Evolutionary conservation across 2,888 invertebrate species (phyloP), one percentile per base, ranked within the genome.

Genomic region (Drosophila antonietae): DNA sequence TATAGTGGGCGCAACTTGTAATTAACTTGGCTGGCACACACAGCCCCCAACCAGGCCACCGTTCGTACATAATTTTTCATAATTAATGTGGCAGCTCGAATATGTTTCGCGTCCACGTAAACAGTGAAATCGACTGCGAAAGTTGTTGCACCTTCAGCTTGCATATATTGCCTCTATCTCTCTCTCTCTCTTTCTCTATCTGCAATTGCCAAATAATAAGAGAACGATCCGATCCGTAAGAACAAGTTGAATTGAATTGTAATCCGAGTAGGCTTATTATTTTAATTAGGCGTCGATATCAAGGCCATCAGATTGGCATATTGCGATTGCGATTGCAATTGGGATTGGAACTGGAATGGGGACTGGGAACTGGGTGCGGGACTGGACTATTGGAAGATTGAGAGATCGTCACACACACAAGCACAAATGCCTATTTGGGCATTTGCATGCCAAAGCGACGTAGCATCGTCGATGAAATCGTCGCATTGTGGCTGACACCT

Each of bases 191-290:
- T 43, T 60, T 53, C n/a, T 18, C 37, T 7, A 6, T 33, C 31
- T 31, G 49, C 39, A 62, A 67, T 62, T 52, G 31, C 20, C 33
- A 28, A 56, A 41, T 60, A 58, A 58, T 62, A 63, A 73, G 60
- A 76, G 56, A 20, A 43, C 53, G 35, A 61, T 37, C 58, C 51
- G 64, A 41, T n/a, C n/a, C 18, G 31, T 20, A 58, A 20, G 52
- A 56, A 58, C 52, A 72, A 66, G 69, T 68, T 71, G 75, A 78
- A 82, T 82, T 85, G 88, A 82, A 72, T 81, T 73, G 83, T 83
- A 81, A 82, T 71, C 79, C 74, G 83, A 88, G 78, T 78, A 88
- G 90, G 88, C 90, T 85, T 88, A 88, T 89, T 89, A 88, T 86
- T 87, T 87, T 89, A 87, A 87, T 87, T 87, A 88, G 83, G 88